Evolutionary conservation across 2,888 invertebrate genomes (phyloP).

Genomic region (Synergus gifuensis): DNA sequence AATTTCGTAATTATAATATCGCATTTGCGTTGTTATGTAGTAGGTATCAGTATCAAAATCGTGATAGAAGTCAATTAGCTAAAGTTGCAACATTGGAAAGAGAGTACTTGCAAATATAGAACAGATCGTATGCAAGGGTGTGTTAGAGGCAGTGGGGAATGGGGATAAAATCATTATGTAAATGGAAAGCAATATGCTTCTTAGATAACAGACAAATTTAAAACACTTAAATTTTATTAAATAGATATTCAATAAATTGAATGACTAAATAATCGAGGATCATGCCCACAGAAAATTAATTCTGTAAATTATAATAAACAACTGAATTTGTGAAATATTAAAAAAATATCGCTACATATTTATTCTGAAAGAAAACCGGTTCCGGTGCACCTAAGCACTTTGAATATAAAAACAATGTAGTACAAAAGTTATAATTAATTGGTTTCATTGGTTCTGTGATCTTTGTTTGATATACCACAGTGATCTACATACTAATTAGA

Average conservation of each 20-base stretch:
- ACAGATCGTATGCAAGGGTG: not conserved
- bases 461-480: not conserved
- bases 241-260: not conserved
- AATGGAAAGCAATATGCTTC: constrained; percentile 3
- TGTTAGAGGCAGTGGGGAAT: not conserved
- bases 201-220: not conserved
- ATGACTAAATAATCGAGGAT: not conserved
- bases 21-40: not conserved
- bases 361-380: not conserved
- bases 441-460: not conserved
- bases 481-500: not conserved
- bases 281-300: not conserved
- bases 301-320: not conserved
- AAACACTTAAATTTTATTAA: not conserved
- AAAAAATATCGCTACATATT: not conserved
- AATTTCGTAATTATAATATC: constrained; percentile 22
- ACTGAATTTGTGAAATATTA: not conserved
- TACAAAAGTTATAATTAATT: not conserved
- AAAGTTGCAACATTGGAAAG: constrained; percentile 24
- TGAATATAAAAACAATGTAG: not conserved
- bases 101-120: not conserved
- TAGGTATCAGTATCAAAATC: constrained; percentile 26
- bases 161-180: constrained; percentile 25
- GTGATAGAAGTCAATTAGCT: constrained; percentile 38
- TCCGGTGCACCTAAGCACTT: not conserved